Percentiles rank a stretch among this genome's conserved stretches.
Evolutionary conservation across 2,797 vertebrate genomes (phyloP).

Genomic region (Anisognathus igniventris): DNA sequence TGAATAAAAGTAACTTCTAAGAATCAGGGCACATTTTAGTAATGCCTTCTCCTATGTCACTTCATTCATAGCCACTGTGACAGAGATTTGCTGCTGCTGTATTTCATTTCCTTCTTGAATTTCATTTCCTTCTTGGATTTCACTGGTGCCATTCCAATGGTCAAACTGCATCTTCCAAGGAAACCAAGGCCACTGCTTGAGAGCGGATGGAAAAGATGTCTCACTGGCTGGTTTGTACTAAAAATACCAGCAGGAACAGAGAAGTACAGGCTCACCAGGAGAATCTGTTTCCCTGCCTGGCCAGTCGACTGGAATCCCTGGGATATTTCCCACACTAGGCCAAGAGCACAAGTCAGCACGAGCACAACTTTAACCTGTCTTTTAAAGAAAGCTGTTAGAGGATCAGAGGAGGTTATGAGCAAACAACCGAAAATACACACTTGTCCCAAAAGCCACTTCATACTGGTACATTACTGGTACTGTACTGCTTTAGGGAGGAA

Average conservation of each 20-base stretch:
- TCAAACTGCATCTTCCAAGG: not conserved
- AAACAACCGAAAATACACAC: not conserved
- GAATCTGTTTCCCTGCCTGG: not conserved
- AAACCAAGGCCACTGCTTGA: not conserved
- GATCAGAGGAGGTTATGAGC: not conserved
- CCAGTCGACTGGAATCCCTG: not conserved
- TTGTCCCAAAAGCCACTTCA: not conserved
- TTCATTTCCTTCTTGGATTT: conserved; percentile 21
- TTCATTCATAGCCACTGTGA: not conserved
- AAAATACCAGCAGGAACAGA: not conserved
- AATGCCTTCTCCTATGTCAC: not conserved
- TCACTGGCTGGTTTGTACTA: not conserved
- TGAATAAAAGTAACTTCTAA: not conserved
- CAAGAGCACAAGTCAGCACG: not conserved
- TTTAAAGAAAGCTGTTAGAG: not conserved
- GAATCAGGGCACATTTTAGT: not conserved
- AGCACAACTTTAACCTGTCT: conserved; percentile 1
- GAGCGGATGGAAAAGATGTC: not conserved
- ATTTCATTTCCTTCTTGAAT: conserved; percentile 8
- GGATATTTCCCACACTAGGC: not conserved
- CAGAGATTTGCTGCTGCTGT: not conserved
- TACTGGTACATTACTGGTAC: not conserved
- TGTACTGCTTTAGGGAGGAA: not conserved
- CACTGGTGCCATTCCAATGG: not conserved
- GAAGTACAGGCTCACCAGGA: not conserved